A percentile compares a stretch with the other conserved stretches of the same genome.
Conservation (phyloP, 37 sponge, comb jelly and placozoan genomes). For the Cliona cf. orientalis region DNA sequence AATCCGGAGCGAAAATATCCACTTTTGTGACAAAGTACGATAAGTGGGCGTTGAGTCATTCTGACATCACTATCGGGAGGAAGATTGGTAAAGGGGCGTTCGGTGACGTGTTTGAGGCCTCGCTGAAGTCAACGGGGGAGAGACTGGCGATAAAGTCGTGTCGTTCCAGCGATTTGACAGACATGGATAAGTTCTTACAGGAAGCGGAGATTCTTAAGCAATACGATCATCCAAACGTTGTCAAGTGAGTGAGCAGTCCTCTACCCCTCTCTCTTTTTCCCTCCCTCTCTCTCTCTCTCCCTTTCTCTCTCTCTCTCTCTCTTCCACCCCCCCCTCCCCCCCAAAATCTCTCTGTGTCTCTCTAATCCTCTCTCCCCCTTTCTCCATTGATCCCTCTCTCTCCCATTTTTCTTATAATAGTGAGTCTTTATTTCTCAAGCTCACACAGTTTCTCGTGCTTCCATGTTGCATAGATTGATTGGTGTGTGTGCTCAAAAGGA, state of each 20-base stretch:
- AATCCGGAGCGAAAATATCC: constrained; percentile 52
- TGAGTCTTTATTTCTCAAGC: not conserved
- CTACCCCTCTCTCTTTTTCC: not conserved
- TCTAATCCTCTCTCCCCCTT: not conserved
- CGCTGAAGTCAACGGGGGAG: constrained; percentile 5
- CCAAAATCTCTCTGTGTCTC: not conserved
- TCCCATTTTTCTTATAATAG: not conserved
- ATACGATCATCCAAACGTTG: constrained; percentile 95
- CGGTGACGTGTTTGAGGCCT: constrained; percentile 89
- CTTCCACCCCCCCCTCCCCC: constrained; percentile 9
- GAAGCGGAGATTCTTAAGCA: constrained; percentile 95
- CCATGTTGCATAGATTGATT: no score
- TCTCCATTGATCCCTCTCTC: not conserved
- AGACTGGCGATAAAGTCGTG: constrained; percentile 91
- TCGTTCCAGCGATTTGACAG: constrained; percentile 67
- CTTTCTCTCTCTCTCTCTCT: not conserved
- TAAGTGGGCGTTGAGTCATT: constrained; percentile 62
- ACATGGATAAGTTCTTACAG: constrained; percentile 81
- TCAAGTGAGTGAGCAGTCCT: constrained; percentile 29
- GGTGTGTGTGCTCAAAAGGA: constrained; percentile 88
- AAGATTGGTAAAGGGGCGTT: constrained; percentile 84
- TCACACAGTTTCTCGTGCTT: no score
- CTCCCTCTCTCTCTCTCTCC: not conserved
- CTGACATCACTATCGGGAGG: constrained; percentile 38
- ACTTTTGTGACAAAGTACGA: constrained; percentile 50